A percentile compares a stretch with the other conserved stretches of the same genome.
phyloP scores from a whole-genome alignment of 2,797 vertebrate genomes.

The Leuciscus waleckii region DNA sequence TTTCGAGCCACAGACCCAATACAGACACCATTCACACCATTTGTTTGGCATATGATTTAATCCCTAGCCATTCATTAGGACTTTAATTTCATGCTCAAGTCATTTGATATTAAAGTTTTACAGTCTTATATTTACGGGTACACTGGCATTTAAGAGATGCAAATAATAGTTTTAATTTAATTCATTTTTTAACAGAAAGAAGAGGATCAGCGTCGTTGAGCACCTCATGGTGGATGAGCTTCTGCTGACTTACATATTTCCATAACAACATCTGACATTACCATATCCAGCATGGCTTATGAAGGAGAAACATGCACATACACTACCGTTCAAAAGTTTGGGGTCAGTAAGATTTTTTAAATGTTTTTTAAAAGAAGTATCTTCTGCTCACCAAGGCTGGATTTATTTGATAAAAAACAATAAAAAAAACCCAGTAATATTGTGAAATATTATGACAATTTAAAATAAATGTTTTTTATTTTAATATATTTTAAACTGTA shows the following conservation, averaged over 20 bases:
- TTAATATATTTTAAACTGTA: too few species aligned
- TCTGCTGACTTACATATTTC: not conserved
- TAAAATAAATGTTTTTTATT: too few species aligned
- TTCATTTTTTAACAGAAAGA: conserved; percentile 12
- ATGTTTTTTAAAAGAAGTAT: too few species aligned
- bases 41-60: not conserved
- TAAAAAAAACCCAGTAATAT: too few species aligned
- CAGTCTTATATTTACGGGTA: not conserved
- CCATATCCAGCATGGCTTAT: not conserved
- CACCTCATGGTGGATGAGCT: not conserved
- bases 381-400: too few species aligned
- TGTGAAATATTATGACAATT: too few species aligned
- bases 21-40: not conserved
- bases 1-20: not conserved
- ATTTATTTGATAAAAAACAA: too few species aligned
- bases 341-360: too few species aligned
- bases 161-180: too few species aligned
- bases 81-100: not conserved
- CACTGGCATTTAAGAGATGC: not conserved
- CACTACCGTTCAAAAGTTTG: too few species aligned
- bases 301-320: not conserved
- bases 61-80: not conserved
- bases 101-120: not conserved
- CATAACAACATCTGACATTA: not conserved
- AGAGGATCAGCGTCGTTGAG: conserved; percentile 9